Evolutionary conservation across 1,140 invertebrate genomes (phyloP), one percentile per base, ranked within the genome.

Genomic region (Agraylea sexmaculata): DNA sequence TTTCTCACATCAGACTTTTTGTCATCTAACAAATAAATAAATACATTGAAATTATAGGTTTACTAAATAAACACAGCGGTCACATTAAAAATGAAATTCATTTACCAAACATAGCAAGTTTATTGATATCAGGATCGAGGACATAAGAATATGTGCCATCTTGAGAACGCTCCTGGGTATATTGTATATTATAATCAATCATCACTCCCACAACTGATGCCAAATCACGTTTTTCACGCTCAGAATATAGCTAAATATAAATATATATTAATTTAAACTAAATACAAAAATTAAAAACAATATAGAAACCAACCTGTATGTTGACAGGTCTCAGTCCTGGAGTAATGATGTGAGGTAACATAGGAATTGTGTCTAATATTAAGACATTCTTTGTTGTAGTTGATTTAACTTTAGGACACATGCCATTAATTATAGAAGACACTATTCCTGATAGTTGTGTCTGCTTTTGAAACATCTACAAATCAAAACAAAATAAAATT

Each of bases 141-240:
- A 77, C 66, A 56, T 83, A 93, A 3, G 69, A 66, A 59, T 89
- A 93, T 27, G 71, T 74, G 31, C 88, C 88, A 47, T 93, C 87
- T 0, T 60, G 47, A 4, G 67, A 71, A 31, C 80, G 77, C 39
- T 87, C 78, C 62, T 95, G 91, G 1, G 77, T 66, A 60, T 89
- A 92, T 15, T 77, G 82, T 35, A 97, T 63, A 44, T 88, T 90
- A 57, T 91, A 88, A 54, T 88, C 80, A 22, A 91, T 74, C 86
- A 96, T 88, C 1, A 84, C 71, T 39, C 77, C 69, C 1, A 94
- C 78, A n/a, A 90, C 73, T 16, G 75, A 62, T 1, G 59, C 53
- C 10, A 95, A 55, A 29, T 79, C 73, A 13, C 69, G 64, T 47
- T 82, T 85, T 61, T 96, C 92, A 49, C 68, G 63, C 28, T 73